phyloP scores from a whole-genome alignment of 2,113 vertebrate genomes.

The Bubo scandiacus region DNA sequence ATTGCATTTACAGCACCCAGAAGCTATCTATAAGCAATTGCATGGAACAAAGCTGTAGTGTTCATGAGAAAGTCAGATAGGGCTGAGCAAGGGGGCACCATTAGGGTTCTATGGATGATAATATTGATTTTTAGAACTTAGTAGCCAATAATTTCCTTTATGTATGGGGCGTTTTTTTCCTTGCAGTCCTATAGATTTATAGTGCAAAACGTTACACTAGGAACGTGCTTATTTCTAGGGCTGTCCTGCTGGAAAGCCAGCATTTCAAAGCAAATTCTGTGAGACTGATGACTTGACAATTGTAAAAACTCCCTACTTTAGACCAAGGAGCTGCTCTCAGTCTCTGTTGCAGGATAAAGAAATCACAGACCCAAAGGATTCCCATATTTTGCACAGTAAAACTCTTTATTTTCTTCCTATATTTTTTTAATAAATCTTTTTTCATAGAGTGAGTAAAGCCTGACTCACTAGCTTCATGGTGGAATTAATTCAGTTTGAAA shows the following conservation, averaged over 20 bases:
- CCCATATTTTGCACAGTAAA: background rate
- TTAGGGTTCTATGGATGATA: background rate
- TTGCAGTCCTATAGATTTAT: background rate
- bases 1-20: background rate
- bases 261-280: background rate
- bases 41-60: background rate
- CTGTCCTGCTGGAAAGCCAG: background rate
- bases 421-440: background rate
- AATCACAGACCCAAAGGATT: background rate
- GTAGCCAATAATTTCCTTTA: background rate
- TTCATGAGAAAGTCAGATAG: background rate
- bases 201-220: background rate
- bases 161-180: rapidly evolving
- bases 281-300: background rate
- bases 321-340: background rate
- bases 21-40: background rate
- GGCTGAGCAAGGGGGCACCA: background rate
- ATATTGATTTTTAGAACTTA: background rate
- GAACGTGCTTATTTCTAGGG: background rate
- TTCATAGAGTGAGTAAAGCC: background rate
- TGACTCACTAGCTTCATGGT: background rate
- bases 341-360: background rate
- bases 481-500: slow-evolving; percentile 17
- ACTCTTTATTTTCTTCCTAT: background rate
- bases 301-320: background rate